Percentiles rank a stretch among this genome's conserved stretches.
Conservation (phyloP, 2,888 invertebrate genomes). For the Nomada flava region DNA sequence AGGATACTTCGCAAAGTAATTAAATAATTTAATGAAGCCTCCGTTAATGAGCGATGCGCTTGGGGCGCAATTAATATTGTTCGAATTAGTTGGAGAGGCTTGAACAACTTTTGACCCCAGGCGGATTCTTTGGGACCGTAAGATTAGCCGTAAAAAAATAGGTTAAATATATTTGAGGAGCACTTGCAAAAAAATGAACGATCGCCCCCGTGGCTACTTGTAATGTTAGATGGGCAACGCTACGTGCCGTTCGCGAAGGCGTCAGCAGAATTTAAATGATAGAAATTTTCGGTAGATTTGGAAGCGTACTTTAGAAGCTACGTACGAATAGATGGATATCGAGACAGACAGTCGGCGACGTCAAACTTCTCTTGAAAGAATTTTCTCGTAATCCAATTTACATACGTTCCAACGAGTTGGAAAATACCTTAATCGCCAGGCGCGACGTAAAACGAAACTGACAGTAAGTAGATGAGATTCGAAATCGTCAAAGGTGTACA, state of each 20-base stretch:
- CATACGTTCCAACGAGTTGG: not conserved
- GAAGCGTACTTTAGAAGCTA: not conserved
- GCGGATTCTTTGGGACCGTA: too few species aligned
- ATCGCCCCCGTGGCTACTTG: constrained; percentile 17
- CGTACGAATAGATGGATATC: constrained; percentile 16
- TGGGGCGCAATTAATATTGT: not conserved
- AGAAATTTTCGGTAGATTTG: constrained; percentile 25
- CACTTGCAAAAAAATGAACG: not conserved
- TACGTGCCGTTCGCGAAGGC: constrained; percentile 10
- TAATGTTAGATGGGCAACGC: constrained; percentile 32
- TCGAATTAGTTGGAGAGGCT: not conserved
- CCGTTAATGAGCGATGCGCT: not conserved
- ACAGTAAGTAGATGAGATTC: not conserved
- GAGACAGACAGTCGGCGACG: not conserved
- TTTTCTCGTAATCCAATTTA: constrained; percentile 7
- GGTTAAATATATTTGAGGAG: constrained; percentile 12
- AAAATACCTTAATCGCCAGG: not conserved
- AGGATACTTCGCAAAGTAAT: constrained; percentile 10
- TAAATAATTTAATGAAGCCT: not conserved
- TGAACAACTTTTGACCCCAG: too few species aligned
- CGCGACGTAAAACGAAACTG: not conserved
- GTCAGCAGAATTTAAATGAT: constrained; percentile 35
- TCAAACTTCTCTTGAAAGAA: not conserved
- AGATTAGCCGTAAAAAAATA: constrained; percentile 16
- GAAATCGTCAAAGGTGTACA: not conserved